Base-by-base conservation (phyloP, 2,113 vertebrate species). In the Scartelaos histophorus region DNA sequence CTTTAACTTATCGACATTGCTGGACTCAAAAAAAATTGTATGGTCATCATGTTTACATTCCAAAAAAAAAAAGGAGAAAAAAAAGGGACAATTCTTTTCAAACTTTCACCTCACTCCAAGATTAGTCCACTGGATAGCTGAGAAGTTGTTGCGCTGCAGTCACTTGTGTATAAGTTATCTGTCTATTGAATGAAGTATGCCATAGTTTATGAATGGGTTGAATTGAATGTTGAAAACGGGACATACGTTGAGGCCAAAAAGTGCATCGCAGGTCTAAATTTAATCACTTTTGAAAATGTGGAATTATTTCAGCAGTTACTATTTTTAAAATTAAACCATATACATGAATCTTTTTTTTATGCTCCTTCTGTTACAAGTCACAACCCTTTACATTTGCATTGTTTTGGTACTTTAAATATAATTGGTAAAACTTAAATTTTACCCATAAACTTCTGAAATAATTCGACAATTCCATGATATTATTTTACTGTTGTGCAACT, bases 171-270 rank as follows among this genome's bases (percentile, higher is more conserved):
- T 34, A 71, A 5, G 79, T 86, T 79, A 58, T 54, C 22, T 84
- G 68, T 87, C 70, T 78, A 74, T 80, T 73, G 77, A 74, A 80
- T 78, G 71, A 80, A 78, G 66, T 77, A 21, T 53, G 24, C 74
- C 7, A 76, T 72, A 21, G 75, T 81, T 87, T 79, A 65, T 61
- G 38, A 86, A 80, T 70, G 73, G 74, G n/a, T 64, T 84, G 78
- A 85, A 83, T 64, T 84, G 78, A 85, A 83, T 79, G 80, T 79
- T 24, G 76, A 89, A 10, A 62, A 68, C 19, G 78, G 72, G 87
- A 88, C 74, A 83, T 89, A 75, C 74, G 80, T 75, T 75, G 88
- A 84, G 84, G 88, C 87, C 87, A 87, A 88, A 85, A 61, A 22
- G 43, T 45, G 76, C 73, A 73, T 29, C 22, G n/a, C 53, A n/a